Base-by-base conservation (phyloP, 2,797 vertebrate species). In the Enteromius afrohamiltoni region DNA sequence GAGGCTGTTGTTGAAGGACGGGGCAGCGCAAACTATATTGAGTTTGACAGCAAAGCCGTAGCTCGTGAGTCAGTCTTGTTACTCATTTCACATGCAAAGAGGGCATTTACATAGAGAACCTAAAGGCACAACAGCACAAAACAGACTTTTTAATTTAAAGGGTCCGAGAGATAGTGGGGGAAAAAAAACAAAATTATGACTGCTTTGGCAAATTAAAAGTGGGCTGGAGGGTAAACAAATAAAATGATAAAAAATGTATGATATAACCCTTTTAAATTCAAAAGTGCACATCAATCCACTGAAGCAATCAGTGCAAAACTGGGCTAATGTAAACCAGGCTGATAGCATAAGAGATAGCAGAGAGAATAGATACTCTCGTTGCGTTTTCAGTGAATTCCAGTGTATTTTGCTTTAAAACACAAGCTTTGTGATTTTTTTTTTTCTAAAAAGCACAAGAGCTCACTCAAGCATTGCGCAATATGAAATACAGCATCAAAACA, bases 51-150 rank as follows among this genome's bases (percentile, higher is more conserved):
- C 67, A 80, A 60, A 60, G 23, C 51, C 21, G 13, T 40, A 80
- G 68, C 51, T 58, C 6, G 17, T 58, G 79, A 80, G 67, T 80
- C 65, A 69, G 34, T 80, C 49, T 70, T 45, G 65, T 70, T 69
- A 58, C 65, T 80, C 78, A 58, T 80, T 55, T 80, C 71, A 75
- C 21, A 55, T 75, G 31, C 31, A 75, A 75, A 75, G 19, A 55
- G 31, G 21, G 31, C 51, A 42, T 80, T 80, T 70, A 55, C 49
- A 80, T 40, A 45, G 34, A 70, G 9, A 23, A 70, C 49, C 34
- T 60, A 45, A 71, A 80, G 34, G 34, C 79, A 45, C 67, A 80
- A 42, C 79, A 60, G 37, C 42, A 64, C 37, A 60, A 45, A 58
- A 60, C 5, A 10, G 69, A 58, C 55, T 73, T 14, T 74, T 64